Conservation (phyloP, 2,888 invertebrate species). For the Agriopis marginaria region DNA sequence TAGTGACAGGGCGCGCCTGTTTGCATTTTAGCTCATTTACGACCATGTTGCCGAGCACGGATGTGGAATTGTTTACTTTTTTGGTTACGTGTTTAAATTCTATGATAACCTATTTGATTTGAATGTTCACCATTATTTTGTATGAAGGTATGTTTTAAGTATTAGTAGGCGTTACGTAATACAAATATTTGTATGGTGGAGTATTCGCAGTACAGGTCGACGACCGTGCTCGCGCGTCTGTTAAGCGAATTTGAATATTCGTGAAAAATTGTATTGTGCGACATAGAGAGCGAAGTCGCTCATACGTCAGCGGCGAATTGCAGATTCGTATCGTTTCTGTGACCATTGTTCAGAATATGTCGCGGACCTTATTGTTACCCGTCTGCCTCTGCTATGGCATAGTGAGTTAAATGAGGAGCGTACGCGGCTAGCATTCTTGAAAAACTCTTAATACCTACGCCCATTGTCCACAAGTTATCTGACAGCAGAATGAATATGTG, state of each 20-base stretch:
- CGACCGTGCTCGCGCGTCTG: conserved; percentile 58
- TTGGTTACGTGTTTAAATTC: conserved; percentile 59
- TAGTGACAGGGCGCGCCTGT: conserved; percentile 72
- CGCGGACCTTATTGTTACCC: conserved; percentile 78
- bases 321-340: conserved; percentile 79
- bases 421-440: conserved; percentile 71
- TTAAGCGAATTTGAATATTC: conserved; percentile 64
- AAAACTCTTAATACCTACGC: conserved; percentile 50
- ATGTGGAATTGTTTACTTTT: conserved; percentile 62
- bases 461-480: conserved; percentile 41
- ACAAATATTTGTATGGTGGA: conserved; percentile 43
- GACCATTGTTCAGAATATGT: conserved; percentile 85
- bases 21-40: conserved; percentile 67
- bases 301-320: conserved; percentile 77
- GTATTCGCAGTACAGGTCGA: conserved; percentile 57
- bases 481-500: conserved; percentile 25
- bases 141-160: conserved; percentile 30
- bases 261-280: conserved; percentile 60
- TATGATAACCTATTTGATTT: conserved; percentile 51
- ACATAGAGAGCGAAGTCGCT: conserved; percentile 68
- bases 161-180: conserved; percentile 48
- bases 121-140: conserved; percentile 34
- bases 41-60: conserved; percentile 67
- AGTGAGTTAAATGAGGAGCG: conserved; percentile 75
- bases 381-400: conserved; percentile 69